Evolutionary conservation across 2,113 vertebrate species (phyloP).

Genomic region (Cavia porcellus): DNA sequence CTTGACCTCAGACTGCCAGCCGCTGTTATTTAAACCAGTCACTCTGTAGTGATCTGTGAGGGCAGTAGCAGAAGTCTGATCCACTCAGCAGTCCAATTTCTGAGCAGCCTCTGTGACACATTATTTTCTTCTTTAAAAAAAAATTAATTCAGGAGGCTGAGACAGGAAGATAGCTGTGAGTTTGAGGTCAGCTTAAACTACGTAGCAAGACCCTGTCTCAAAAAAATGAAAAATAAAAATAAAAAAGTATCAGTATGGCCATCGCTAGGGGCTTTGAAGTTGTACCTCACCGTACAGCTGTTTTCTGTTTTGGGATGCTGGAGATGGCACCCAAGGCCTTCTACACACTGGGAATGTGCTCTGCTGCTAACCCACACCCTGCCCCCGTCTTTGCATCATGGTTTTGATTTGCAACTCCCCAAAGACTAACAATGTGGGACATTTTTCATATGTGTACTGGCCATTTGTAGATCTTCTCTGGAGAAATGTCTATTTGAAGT

Average conservation of each 20-base stretch:
- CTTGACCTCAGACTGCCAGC: neutral
- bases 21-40: too few species aligned
- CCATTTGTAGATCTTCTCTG: neutral
- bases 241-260: neutral
- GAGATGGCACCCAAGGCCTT: neutral
- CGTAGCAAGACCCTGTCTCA: neutral
- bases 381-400: neutral
- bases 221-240: neutral
- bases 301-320: neutral
- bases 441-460: neutral
- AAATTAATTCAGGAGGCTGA: neutral
- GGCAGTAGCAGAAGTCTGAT: neutral
- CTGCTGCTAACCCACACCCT: too few species aligned
- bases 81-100: neutral
- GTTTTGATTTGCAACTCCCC: conserved; percentile 21
- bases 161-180: neutral
- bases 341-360: neutral
- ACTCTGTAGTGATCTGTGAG: too few species aligned
- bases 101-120: neutral
- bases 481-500: neutral
- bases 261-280: neutral
- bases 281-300: neutral
- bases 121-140: neutral
- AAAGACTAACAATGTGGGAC: neutral
- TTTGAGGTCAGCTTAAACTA: neutral